These are phyloP conservation scores for Heliconius hortense DNA, from an alignment of 2,888 invertebrate species.

Conservation along the genomic window DNA sequence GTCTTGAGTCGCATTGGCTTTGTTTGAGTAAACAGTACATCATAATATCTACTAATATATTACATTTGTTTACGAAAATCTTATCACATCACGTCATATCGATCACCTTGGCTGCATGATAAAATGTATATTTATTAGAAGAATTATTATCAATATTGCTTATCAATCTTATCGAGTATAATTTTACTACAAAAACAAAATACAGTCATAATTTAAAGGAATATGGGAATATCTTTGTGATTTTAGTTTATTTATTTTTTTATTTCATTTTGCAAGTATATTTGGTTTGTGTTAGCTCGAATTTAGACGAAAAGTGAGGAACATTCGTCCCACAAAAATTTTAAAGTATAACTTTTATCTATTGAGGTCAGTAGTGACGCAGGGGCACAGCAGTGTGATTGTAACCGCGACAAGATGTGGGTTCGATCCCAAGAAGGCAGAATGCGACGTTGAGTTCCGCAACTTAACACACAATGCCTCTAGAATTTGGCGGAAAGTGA, in stretches of 20 bases:
- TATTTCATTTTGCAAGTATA: too few relatives aligned
- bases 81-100: slow-evolving; percentile 17
- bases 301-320: too few relatives aligned
- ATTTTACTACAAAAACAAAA: neutral
- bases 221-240: neutral
- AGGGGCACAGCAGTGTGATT: neutral
- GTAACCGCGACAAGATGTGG: neutral
- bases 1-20: slow-evolving; percentile 13
- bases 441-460: too few relatives aligned
- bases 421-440: neutral
- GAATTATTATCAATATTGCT: neutral
- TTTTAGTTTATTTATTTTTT: neutral
- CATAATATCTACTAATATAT: neutral
- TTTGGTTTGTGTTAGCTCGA: too few relatives aligned
- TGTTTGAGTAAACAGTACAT: neutral
- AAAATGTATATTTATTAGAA: slow-evolving; percentile 14
- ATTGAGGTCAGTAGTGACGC: neutral
- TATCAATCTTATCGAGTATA: neutral
- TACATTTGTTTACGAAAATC: slow-evolving; percentile 10
- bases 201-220: neutral
- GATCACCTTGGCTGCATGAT: slow-evolving; percentile 12
- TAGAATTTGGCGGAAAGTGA: too few relatives aligned
- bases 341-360: too few relatives aligned
- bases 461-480: too few relatives aligned
- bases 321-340: too few relatives aligned